phyloP scores from a whole-genome alignment of 2,113 vertebrate species.

The Vulpes lagopus region DNA sequence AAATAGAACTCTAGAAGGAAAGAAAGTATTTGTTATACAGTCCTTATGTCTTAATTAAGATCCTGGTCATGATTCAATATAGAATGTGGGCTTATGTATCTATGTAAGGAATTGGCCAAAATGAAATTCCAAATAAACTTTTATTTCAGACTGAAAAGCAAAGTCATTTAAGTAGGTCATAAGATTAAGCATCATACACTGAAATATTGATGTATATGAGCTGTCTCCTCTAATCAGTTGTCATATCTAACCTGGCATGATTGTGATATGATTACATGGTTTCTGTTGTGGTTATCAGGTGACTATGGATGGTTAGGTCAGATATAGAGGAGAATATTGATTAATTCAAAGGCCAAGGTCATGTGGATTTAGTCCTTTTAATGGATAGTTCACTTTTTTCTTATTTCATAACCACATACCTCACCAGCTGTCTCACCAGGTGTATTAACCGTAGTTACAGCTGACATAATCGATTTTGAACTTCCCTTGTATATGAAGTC shows the following conservation, averaged over 20 bases:
- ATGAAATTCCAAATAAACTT: slow-evolving; percentile 61
- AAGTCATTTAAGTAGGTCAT: slow-evolving; percentile 76
- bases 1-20: slow-evolving; percentile 18
- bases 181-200: slow-evolving; percentile 78
- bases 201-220: slow-evolving; percentile 82
- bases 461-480: slow-evolving; percentile 46
- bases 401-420: background rate
- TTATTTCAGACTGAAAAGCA: slow-evolving; percentile 80
- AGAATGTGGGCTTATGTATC: slow-evolving; percentile 18
- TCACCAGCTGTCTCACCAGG: background rate
- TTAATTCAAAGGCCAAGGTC: background rate
- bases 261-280: slow-evolving; percentile 3
- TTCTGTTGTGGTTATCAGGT: background rate
- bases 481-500: background rate
- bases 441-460: background rate
- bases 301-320: background rate
- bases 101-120: slow-evolving; percentile 42
- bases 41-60: slow-evolving; percentile 30
- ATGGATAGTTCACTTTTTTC: background rate
- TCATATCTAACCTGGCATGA: background rate
- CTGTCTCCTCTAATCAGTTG: slow-evolving; percentile 70
- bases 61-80: background rate
- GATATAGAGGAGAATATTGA: slow-evolving; percentile 25
- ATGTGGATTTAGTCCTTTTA: slow-evolving; percentile 11
- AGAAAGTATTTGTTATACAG: background rate